Percentiles rank a stretch among this genome's conserved stretches.
These are phyloP conservation scores for Diploscapter pachys DNA, from an alignment of 1,140 invertebrate species.

Conservation along the genomic window DNA sequence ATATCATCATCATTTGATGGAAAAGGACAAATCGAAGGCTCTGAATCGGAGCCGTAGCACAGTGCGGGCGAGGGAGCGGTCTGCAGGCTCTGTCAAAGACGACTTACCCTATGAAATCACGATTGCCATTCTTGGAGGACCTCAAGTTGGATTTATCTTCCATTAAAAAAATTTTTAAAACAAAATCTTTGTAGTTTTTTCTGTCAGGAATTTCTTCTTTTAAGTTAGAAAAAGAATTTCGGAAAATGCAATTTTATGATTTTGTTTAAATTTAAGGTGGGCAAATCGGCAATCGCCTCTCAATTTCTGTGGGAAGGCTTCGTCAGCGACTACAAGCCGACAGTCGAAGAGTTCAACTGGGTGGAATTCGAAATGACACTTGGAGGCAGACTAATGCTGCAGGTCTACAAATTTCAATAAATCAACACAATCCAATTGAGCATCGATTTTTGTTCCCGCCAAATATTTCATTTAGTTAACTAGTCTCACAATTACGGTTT, in stretches of 20 bases:
- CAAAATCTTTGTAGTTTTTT: too few relatives aligned
- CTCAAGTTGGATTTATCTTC: too few relatives aligned
- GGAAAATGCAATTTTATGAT: conserved; percentile 7
- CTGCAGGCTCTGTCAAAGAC: too few relatives aligned
- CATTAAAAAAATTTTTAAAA: too few relatives aligned
- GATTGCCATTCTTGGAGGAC: too few relatives aligned
- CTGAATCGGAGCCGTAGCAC: too few relatives aligned
- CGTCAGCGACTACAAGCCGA: conserved; percentile 46
- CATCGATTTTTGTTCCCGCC: background rate
- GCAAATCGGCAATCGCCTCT: conserved; percentile 53
- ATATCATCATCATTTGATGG: too few relatives aligned
- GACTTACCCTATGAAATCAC: too few relatives aligned
- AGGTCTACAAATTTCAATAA: background rate
- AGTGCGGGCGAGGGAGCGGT: too few relatives aligned
- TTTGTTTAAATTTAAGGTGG: conserved; percentile 41
- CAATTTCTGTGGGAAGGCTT: conserved; percentile 56
- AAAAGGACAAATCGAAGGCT: too few relatives aligned
- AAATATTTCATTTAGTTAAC: conserved; percentile 4
- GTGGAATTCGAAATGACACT: conserved; percentile 50
- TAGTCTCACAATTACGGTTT: conserved; percentile 20
- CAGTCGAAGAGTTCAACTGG: conserved; percentile 58
- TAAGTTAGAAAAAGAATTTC: background rate
- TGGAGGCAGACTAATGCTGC: conserved; percentile 19
- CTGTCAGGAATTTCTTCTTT: background rate
- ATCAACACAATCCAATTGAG: conserved; percentile 17